Evolutionary conservation across 2,888 invertebrate species (phyloP).

Genomic region (Scotopteryx bipunctaria): DNA sequence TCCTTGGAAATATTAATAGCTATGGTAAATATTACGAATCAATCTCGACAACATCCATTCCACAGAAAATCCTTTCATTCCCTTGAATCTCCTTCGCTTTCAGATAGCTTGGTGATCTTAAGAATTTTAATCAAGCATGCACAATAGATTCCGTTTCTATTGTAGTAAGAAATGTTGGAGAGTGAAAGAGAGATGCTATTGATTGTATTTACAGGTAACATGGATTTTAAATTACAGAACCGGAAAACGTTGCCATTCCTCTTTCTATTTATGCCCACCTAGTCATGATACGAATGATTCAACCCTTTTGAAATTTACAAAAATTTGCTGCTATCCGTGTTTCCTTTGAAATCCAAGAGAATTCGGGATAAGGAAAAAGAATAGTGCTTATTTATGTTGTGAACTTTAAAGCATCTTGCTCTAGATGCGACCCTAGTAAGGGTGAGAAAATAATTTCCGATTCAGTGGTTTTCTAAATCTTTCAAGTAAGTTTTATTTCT

Average conservation of each 20-base stretch:
- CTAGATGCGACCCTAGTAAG: not conserved
- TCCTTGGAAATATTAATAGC: constrained; percentile 4
- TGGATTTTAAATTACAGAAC: not conserved
- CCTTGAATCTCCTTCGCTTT: not conserved
- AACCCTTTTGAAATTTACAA: not conserved
- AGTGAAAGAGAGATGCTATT: not conserved
- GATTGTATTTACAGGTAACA: not conserved
- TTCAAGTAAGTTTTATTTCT: too few relatives aligned
- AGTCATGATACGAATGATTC: not conserved
- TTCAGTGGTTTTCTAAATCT: not conserved
- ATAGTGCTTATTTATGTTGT: too few relatives aligned
- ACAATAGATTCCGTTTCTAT: constrained; percentile 12
- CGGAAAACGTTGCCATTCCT: not conserved
- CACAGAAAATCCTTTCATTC: not conserved
- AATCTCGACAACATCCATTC: not conserved
- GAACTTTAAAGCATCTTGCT: too few relatives aligned
- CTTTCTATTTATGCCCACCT: not conserved
- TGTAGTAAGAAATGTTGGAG: not conserved
- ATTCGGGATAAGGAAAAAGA: too few relatives aligned
- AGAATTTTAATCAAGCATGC: constrained; percentile 14
- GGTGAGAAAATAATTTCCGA: not conserved
- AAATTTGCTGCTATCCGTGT: too few relatives aligned
- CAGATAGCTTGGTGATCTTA: constrained; percentile 8
- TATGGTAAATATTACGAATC: not conserved
- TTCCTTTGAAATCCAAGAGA: too few relatives aligned